A percentile compares a stretch with the other conserved stretches of the same genome.
phyloP scores from a whole-genome alignment of 2,797 vertebrate genomes.

The Enteromius argenteus region DNA sequence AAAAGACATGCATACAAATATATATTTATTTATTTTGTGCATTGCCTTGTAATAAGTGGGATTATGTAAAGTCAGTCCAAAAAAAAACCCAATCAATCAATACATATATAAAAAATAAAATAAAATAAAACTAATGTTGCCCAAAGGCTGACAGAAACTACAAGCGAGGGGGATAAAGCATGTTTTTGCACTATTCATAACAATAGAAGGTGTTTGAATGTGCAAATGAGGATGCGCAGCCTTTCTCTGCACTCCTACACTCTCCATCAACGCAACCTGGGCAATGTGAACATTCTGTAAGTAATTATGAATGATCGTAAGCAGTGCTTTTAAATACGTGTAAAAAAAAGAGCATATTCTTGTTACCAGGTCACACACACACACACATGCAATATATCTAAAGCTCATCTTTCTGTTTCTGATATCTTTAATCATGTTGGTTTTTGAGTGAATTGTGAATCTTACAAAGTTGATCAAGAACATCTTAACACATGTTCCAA shows the following conservation, averaged over 20 bases:
- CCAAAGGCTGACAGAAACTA: background rate
- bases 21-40: too few relatives aligned
- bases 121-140: background rate
- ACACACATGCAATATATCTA: too few relatives aligned
- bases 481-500: too few relatives aligned
- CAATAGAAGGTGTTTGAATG: background rate
- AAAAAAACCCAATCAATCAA: background rate
- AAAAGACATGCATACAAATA: background rate
- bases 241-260: slow-evolving; percentile 1
- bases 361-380: too few relatives aligned
- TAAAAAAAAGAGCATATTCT: background rate
- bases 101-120: background rate
- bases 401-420: too few relatives aligned
- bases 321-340: background rate
- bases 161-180: background rate
- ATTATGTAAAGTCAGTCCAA: background rate
- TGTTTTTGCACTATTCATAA: background rate
- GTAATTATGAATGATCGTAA: background rate
- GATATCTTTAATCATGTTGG: too few relatives aligned
- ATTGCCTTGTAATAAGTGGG: too few relatives aligned
- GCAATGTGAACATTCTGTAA: too few relatives aligned
- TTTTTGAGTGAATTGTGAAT: too few relatives aligned
- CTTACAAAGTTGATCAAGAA: too few relatives aligned
- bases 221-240: background rate
- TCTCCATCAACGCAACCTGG: background rate